Evolutionary conservation across 2,888 invertebrate species (phyloP), one percentile per base, ranked within the genome.

Genomic region (Nebria brevicollis): DNA sequence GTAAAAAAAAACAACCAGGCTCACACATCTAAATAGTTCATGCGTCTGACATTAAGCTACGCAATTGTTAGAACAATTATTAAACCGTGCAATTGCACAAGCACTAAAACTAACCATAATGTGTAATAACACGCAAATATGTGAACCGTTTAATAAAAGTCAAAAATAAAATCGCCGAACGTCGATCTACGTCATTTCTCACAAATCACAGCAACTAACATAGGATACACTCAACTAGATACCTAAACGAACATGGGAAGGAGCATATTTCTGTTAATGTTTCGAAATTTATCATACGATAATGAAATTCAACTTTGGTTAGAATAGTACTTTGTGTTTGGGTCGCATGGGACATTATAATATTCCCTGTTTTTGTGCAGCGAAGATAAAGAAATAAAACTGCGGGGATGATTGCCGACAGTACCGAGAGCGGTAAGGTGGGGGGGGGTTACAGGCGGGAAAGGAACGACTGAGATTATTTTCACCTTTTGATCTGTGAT

Each of bases 341-440:
- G 72, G 66, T 75, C 68, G 66, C 79, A 75, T 25, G 72, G 72
- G 65, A 54, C 72, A 15, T 8, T 26, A 15, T 72, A 20, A 20
- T 66, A 73, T 75, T 75, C 79, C 79, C 34, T 34, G 34, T 34
- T 34, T 34, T 34, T 34, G 34, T 34, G 34, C 34, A 34, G 34
- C 34, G 34, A 79, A 75, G 15, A 75, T 66, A 43, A 75, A 43
- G 43, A 68, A 73, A 78, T 79, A 79, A 79, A 79, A 79, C 72
- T 74, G 73, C 66, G 72, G 68, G 73, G 54, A 43, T 74, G 73
- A 74, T 68, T 75, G 72, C 64, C 26, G 66, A 34, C 34, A 5
- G 34, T 20, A 20, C 20, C 20, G 20, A 20, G 20, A 20, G 20
- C 20, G 34, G 34, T 2, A 34, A 34, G 5, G 20, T 20, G 20